phyloP scores from a whole-genome alignment of 2,888 invertebrate species.

The Eupithecia centaureata region DNA sequence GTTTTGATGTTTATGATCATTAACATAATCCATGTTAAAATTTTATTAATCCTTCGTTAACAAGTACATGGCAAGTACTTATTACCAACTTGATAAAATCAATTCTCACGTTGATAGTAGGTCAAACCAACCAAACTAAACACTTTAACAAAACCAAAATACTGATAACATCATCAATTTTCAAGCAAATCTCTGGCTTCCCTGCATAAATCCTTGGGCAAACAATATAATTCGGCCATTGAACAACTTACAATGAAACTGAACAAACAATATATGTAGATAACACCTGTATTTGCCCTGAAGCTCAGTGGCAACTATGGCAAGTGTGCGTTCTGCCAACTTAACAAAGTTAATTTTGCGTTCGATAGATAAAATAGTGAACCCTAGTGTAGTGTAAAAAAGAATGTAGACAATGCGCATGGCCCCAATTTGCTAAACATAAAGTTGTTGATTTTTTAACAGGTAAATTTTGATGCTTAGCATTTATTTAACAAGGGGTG shows the following conservation, averaged over 20 bases:
- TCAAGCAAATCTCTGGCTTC: constrained; percentile 23
- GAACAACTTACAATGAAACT: constrained; percentile 5
- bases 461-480: neutral
- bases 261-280: constrained; percentile 25
- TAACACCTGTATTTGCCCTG: constrained; percentile 75
- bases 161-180: constrained; percentile 27
- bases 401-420: too few species aligned
- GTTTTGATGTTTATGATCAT: too few species aligned
- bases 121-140: neutral
- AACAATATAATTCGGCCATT: constrained; percentile 39
- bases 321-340: too few species aligned
- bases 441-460: neutral
- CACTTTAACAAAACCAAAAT: constrained; percentile 17
- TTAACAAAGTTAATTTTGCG: constrained; percentile 9
- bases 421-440: neutral
- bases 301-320: constrained; percentile 64
- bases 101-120: neutral
- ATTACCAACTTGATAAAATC: neutral
- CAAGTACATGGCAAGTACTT: too few species aligned
- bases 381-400: neutral
- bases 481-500: neutral
- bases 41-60: too few species aligned
- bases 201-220: constrained; percentile 28
- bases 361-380: constrained; percentile 16
- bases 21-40: too few species aligned